Conservation (phyloP, 2,888 invertebrate species). For the Cheilosia soror region DNA sequence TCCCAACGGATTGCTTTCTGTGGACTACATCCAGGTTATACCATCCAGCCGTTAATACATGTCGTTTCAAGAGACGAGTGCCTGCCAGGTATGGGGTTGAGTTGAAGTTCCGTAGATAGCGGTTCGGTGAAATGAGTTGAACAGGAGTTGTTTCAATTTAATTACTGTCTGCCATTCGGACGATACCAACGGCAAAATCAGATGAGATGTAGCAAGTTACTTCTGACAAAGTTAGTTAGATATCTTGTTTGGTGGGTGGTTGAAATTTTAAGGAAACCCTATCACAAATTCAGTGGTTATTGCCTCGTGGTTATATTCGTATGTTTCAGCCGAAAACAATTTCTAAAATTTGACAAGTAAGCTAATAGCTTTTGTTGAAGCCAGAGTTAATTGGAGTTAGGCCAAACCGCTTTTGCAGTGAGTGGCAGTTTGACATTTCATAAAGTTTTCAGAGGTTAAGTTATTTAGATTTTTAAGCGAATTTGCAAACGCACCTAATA, state of each 20-base stretch:
- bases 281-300: conserved; percentile 21
- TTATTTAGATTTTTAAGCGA: no score
- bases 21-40: conserved; percentile 44
- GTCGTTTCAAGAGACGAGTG: conserved; percentile 32
- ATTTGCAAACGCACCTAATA: no score
- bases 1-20: conserved; percentile 47
- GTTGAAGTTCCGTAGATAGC: neutral
- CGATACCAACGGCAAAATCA: conserved; percentile 48
- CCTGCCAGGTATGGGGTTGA: conserved; percentile 1
- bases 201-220: conserved; percentile 58
- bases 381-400: conserved; percentile 38
- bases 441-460: neutral
- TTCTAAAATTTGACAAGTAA: conserved; percentile 46
- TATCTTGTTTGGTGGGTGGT: conserved; percentile 25
- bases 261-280: conserved; percentile 18
- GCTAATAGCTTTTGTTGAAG: conserved; percentile 29
- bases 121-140: conserved; percentile 19
- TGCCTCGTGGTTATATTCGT: neutral
- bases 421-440: neutral
- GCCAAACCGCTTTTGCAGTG: no score
- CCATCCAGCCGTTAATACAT: conserved; percentile 59
- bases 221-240: conserved; percentile 41
- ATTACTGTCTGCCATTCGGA: conserved; percentile 66
- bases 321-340: conserved; percentile 18
- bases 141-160: conserved; percentile 61